Percentiles rank a stretch among this genome's conserved stretches.
These are phyloP conservation scores for Cheirogaleus medius DNA, from an alignment of 2,113 vertebrate species.

Conservation along the genomic window DNA sequence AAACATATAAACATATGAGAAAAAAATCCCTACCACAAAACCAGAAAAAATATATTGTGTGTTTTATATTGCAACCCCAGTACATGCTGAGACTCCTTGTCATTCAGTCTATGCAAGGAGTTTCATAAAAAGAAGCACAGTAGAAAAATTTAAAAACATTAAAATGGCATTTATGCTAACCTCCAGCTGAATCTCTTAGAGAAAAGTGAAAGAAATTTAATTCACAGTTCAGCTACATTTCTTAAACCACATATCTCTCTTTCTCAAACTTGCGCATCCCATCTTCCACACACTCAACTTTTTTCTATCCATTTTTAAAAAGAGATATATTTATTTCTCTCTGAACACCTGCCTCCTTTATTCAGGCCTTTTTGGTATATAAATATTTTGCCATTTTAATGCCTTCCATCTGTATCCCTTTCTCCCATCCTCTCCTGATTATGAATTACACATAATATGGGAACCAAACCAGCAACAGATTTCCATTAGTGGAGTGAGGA, in stretches of 20 bases:
- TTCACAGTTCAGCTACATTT: not conserved
- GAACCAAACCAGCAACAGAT: not conserved
- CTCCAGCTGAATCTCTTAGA: not conserved
- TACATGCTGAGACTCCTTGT: not conserved
- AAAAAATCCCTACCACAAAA: not conserved
- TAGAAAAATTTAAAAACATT: not conserved
- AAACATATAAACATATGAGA: not conserved
- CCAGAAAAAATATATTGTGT: not conserved
- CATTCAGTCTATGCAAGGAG: not conserved
- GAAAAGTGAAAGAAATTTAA: not conserved
- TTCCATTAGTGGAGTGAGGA: not conserved
- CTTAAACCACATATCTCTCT: not conserved
- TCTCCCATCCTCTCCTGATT: not conserved
- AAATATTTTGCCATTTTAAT: not conserved
- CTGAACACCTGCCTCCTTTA: not conserved
- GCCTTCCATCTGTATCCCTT: accelerated
- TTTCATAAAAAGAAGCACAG: not conserved
- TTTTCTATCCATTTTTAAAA: not conserved
- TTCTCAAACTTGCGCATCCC: not conserved
- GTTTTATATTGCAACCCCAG: not conserved
- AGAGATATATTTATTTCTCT: not conserved
- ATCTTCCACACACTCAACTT: not conserved
- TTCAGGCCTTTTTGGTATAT: not conserved
- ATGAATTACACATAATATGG: not conserved
- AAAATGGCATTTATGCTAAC: not conserved